Conservation (phyloP, 2,888 invertebrate species). For the Drosophila greeni region DNA sequence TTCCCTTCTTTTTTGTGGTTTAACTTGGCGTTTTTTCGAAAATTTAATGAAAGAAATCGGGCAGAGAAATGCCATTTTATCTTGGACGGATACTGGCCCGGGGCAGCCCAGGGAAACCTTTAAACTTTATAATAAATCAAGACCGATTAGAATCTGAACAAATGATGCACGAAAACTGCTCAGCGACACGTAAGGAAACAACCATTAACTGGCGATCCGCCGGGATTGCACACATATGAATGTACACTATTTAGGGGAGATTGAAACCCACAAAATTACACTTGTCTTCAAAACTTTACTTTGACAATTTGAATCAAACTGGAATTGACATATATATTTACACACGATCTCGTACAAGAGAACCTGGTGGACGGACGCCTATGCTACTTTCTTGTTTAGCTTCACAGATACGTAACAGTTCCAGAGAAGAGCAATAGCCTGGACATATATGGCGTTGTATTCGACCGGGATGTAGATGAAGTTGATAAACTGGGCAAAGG, state of each 20-base stretch:
- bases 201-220: constrained; percentile 1
- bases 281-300: neutral
- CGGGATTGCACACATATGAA: neutral
- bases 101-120: constrained; percentile 19
- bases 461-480: constrained; percentile 90
- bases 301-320: neutral
- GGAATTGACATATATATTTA: neutral
- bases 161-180: constrained; percentile 12
- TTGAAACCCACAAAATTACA: neutral
- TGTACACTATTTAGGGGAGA: too few relatives aligned
- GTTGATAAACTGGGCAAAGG: constrained; percentile 88
- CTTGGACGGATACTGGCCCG: constrained; percentile 30
- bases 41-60: constrained; percentile 24
- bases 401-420: constrained; percentile 90
- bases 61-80: constrained; percentile 33
- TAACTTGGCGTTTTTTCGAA: constrained; percentile 4
- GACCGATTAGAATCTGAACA: constrained; percentile 23
- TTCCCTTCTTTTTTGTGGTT: constrained; percentile 11
- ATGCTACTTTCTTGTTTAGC: constrained; percentile 57
- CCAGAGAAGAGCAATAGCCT: constrained; percentile 89
- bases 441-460: constrained; percentile 89
- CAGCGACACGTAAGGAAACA: neutral
- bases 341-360: neutral
- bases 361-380: neutral
- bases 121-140: constrained; percentile 34